phyloP scores from a whole-genome alignment of 2,113 vertebrate genomes.

The Setophaga petechia region DNA sequence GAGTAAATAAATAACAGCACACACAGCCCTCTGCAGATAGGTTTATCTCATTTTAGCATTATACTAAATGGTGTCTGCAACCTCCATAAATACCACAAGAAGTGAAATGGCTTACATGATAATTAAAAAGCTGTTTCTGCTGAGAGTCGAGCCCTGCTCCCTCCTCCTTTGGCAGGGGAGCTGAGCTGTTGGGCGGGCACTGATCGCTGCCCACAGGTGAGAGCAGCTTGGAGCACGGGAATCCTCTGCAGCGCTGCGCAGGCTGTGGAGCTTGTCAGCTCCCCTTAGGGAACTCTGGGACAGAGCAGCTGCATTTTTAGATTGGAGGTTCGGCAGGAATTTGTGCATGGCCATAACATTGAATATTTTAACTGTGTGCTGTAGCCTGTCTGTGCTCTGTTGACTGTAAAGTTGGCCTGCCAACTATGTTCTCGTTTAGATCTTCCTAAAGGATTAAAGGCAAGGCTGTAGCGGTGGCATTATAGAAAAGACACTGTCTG shows the following conservation, averaged over 20 bases:
- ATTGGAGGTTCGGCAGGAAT: not conserved
- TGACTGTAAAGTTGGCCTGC: not conserved
- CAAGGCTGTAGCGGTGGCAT: not conserved
- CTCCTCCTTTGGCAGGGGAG: not conserved
- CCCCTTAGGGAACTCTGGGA: not conserved
- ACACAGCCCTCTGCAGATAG: conserved; percentile 25
- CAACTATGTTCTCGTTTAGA: not conserved
- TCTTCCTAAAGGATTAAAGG: not conserved
- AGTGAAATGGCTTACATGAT: conserved; percentile 11
- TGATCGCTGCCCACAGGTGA: not conserved
- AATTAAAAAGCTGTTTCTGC: conserved; percentile 50
- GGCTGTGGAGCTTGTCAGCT: not conserved
- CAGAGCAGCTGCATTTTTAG: not conserved
- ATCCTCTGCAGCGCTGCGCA: not conserved
- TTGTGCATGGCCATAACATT: not conserved
- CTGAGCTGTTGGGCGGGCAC: not conserved
- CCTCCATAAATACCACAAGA: conserved; percentile 40
- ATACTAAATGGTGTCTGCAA: conserved; percentile 7
- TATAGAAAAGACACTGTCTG: not conserved
- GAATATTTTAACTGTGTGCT: not conserved
- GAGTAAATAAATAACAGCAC: conserved; percentile 24
- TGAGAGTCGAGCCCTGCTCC: not conserved
- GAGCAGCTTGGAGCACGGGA: accelerated
- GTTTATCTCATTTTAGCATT: conserved; percentile 38
- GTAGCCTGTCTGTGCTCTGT: not conserved